Base-by-base conservation (phyloP, 64 coral and sea anemone genomes). In the Stichodactyla helianthus region DNA sequence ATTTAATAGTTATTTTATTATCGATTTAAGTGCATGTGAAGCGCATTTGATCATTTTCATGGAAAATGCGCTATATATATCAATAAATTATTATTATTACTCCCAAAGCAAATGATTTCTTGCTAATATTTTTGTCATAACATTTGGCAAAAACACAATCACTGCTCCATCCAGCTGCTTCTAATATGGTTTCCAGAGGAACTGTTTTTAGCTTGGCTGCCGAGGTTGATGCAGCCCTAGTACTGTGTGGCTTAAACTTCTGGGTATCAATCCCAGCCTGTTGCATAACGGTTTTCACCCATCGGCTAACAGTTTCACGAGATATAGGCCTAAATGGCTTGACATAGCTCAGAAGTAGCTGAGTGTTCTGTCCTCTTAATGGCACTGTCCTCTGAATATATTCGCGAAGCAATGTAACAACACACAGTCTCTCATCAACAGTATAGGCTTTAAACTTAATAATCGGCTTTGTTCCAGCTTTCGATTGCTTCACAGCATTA, bases 161-260 rank as follows among this genome's bases (percentile, higher is more conserved):
- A 3, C n/a, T 83, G 7, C 13, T 76, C 71, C 58, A 76, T 0
- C 71, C 71, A 27, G 71, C 28, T 76, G 71, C 12, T 1, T 23
- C 71, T 76, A 76, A 10, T 76, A 76, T 76, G 0, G 4, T 76
- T 0, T 76, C 71, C 19, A 76, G 4, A 8, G n/a, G 71, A 22
- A 76, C 71, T 12, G n/a, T 0, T 76, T 44, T 76, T 5, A 6
- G 71, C 5, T 76, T 59, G 17, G 71, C 71, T 76, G n/a, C 71
- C 25, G n/a, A 76, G 28, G 71, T 76, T 25, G 71, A 76, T 26
- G 28, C 70, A 4, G 70, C 70, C 10, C 70, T 83, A 2, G 52
- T 77, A 61, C 89, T 85, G n/a, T 90, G 82, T 35, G 89, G 82
- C 53, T 90, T 90, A 51, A 90, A 90, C 28, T 74, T 11, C 2